phyloP scores from a whole-genome alignment of 2,888 invertebrate species.

The Euplagia quadripunctaria region DNA sequence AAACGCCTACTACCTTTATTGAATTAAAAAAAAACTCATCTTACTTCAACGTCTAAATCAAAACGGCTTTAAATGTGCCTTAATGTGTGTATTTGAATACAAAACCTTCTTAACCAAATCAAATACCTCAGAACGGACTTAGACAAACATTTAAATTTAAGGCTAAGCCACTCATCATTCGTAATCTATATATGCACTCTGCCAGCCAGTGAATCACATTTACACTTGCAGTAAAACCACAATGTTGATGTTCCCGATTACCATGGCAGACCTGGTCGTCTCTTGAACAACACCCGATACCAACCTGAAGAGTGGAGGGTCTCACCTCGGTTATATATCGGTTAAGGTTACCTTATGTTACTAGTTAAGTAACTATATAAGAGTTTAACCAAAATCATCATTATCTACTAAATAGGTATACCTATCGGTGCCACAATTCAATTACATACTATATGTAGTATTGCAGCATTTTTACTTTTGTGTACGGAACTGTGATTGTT shows the following conservation, averaged over 20 bases:
- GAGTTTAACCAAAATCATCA: background rate
- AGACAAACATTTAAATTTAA: background rate
- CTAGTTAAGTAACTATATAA: background rate
- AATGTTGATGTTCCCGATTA: background rate
- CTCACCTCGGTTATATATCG: too few relatives aligned
- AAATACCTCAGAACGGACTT: background rate
- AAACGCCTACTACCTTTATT: too few relatives aligned
- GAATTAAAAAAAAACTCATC: too few relatives aligned
- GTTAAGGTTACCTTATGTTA: background rate
- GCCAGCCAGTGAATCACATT: background rate
- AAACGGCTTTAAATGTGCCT: background rate
- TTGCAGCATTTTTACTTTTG: background rate
- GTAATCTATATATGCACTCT: background rate
- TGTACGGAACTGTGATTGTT: background rate
- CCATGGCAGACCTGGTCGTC: background rate
- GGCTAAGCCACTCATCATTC: background rate
- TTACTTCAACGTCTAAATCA: too few relatives aligned
- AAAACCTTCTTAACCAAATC: background rate
- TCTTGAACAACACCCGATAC: background rate
- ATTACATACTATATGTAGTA: background rate
- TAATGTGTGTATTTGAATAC: background rate
- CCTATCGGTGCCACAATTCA: background rate
- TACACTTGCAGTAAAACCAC: background rate
- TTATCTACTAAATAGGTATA: background rate
- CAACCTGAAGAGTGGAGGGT: background rate